phyloP scores from a whole-genome alignment of 2,888 invertebrate species.

The Slavum lentiscoides region DNA sequence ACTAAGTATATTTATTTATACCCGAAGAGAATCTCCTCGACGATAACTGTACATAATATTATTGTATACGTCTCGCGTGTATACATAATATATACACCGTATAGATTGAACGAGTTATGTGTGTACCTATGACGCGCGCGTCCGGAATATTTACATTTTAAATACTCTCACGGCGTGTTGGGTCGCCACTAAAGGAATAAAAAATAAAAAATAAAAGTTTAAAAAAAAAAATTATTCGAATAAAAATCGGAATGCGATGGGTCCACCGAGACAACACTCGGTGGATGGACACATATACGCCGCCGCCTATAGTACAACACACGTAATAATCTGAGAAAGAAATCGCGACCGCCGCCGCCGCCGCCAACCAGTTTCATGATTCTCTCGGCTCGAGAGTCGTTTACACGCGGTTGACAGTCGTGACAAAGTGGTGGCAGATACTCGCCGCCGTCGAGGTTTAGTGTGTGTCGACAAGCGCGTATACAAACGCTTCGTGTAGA shows the following conservation, averaged over 20 bases:
- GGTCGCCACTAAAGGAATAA: neutral
- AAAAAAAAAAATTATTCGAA: no score
- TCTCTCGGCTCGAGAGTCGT: constrained; percentile 13
- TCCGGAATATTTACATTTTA: constrained; percentile 15
- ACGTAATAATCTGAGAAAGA: constrained; percentile 22
- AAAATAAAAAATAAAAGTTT: no score
- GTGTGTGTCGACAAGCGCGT: constrained; percentile 3
- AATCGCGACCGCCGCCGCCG: constrained; percentile 33
- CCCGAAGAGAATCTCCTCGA: no score
- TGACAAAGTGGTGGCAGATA: constrained; percentile 24
- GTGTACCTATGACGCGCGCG: neutral
- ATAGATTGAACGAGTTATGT: neutral
- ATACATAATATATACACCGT: neutral
- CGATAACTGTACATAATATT: no score
- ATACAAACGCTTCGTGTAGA: no score
- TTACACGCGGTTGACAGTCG: neutral
- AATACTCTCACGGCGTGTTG: neutral
- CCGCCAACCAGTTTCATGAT: constrained; percentile 32
- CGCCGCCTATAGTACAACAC: no score
- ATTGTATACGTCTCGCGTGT: neutral
- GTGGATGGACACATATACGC: neutral
- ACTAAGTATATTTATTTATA: no score
- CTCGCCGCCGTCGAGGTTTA: neutral
- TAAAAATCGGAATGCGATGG: constrained; percentile 23
- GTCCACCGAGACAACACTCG: neutral